Percentiles rank a stretch among this genome's conserved stretches.
Evolutionary conservation across 2,888 invertebrate genomes (phyloP).

Genomic region (Toxonevra muliebris): DNA sequence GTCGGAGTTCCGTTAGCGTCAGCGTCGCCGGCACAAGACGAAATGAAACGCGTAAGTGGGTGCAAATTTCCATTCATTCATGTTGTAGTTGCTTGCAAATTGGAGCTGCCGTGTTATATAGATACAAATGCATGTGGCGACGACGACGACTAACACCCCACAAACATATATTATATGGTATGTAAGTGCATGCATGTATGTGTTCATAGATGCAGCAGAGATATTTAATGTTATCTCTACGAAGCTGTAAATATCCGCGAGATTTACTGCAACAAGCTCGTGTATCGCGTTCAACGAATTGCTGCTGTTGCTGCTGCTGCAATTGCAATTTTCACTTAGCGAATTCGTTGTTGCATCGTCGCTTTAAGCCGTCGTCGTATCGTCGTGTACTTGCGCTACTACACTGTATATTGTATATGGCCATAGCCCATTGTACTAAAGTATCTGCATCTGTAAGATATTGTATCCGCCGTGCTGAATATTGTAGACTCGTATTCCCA

Average conservation of each 20-base stretch:
- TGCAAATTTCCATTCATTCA: constrained; percentile 7
- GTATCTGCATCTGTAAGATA: too few species aligned
- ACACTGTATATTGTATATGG: too few species aligned
- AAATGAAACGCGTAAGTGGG: constrained; percentile 18
- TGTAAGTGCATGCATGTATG: background rate
- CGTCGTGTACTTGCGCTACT: too few species aligned
- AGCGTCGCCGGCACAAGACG: background rate
- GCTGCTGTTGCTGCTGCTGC: constrained; percentile 27
- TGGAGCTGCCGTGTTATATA: constrained; percentile 1
- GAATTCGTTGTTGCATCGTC: too few species aligned
- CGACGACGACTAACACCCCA: background rate
- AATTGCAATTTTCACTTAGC: too few species aligned
- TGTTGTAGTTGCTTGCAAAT: constrained; percentile 2
- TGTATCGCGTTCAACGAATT: constrained; percentile 22
- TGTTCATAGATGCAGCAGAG: background rate
- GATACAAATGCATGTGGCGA: constrained; percentile 31
- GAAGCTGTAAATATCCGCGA: constrained; percentile 62
- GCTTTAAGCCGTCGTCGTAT: background rate
- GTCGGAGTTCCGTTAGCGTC: background rate
- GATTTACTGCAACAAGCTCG: constrained; percentile 57
- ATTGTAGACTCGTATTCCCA: too few species aligned
- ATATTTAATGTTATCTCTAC: constrained; percentile 11
- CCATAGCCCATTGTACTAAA: too few species aligned
- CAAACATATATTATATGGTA: constrained; percentile 6
- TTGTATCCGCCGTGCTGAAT: too few species aligned